Conservation (phyloP, 2,113 vertebrate species). For the Sarotherodon lohbergeri region DNA sequence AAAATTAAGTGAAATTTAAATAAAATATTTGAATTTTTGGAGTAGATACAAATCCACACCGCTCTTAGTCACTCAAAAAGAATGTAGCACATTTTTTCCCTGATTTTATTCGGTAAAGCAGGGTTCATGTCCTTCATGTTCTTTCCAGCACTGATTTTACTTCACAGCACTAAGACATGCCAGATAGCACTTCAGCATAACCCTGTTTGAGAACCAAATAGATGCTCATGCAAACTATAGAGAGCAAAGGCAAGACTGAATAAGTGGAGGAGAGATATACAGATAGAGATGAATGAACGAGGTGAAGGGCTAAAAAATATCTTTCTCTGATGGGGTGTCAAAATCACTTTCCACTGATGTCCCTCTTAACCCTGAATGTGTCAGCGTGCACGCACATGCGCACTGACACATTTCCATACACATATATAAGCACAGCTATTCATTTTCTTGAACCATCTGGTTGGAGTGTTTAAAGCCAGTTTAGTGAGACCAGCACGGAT, state of each 20-base stretch:
- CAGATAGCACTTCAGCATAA: constrained; percentile 28
- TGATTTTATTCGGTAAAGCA: neutral
- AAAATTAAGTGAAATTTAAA: neutral
- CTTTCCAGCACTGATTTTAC: neutral
- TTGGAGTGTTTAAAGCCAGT: constrained; percentile 38
- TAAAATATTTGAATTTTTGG: neutral
- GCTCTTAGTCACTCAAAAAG: neutral
- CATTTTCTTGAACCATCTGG: constrained; percentile 45
- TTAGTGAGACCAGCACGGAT: neutral
- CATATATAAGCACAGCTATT: neutral
- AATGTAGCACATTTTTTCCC: neutral
- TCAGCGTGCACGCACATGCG: neutral
- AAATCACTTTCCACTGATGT: constrained; percentile 56
- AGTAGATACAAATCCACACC: neutral
- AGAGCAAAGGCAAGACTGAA: constrained; percentile 15
- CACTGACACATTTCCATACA: neutral
- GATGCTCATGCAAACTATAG: constrained; percentile 24
- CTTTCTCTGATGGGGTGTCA: constrained; percentile 37
- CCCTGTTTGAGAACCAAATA: constrained; percentile 35
- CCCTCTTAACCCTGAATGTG: constrained; percentile 48
- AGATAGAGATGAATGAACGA: constrained; percentile 40
- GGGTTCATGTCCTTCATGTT: neutral
- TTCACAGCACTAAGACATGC: neutral
- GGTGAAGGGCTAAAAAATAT: constrained; percentile 42
- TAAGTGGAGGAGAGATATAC: constrained; percentile 14